Percentiles rank a stretch among this genome's conserved stretches.
Conservation (phyloP, 2,888 invertebrate genomes). For the Elegia similella region DNA sequence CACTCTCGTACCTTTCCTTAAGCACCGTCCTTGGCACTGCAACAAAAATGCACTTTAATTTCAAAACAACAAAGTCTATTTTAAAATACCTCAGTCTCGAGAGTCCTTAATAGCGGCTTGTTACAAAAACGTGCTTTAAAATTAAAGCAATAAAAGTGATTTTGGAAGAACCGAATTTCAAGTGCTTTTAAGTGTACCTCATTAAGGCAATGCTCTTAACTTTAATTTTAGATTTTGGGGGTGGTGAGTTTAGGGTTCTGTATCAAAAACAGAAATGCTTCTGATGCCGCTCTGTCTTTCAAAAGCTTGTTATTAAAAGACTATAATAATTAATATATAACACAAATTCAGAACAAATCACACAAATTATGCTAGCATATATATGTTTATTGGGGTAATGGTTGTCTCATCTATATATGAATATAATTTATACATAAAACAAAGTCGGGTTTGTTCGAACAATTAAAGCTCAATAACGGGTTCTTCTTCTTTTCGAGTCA, state of each 20-base stretch:
- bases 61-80: conserved; percentile 32
- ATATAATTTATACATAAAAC: too few species aligned
- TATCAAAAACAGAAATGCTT: neutral
- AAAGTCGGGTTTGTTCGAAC: too few species aligned
- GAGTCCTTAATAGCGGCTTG: neutral
- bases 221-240: conserved; percentile 67
- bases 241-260: conserved; percentile 44
- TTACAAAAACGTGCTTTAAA: conserved; percentile 6
- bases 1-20: conserved; percentile 90
- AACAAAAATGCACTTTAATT: conserved; percentile 50
- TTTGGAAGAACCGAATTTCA: conserved; percentile 19
- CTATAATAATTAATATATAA: too few species aligned
- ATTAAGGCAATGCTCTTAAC: conserved; percentile 31
- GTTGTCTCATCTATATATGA: too few species aligned
- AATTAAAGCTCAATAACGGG: too few species aligned
- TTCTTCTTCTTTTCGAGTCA: too few species aligned
- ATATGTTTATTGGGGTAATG: too few species aligned
- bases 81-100: conserved; percentile 15
- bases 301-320: neutral
- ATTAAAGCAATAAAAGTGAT: neutral
- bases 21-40: conserved; percentile 92
- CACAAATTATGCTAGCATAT: too few species aligned
- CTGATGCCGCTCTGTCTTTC: neutral
- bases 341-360: too few species aligned
- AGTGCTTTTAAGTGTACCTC: conserved; percentile 42